Percentiles rank a stretch among this genome's conserved stretches.
phyloP scores from a whole-genome alignment of 2,113 vertebrate genomes.

The Channa maculata region DNA sequence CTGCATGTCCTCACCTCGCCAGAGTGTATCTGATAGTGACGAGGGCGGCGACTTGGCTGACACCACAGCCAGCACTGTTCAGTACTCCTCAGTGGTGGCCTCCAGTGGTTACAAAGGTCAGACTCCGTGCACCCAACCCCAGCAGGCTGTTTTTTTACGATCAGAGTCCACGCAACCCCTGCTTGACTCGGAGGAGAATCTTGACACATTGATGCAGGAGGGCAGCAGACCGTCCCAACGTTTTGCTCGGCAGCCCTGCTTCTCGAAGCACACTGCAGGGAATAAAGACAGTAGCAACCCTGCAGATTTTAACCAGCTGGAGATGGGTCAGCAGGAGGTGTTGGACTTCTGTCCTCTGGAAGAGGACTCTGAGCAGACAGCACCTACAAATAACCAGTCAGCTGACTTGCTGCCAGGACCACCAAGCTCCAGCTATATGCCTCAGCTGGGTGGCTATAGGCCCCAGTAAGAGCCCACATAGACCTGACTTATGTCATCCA shows the following conservation, averaged over 20 bases:
- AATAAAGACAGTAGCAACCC: constrained; percentile 61
- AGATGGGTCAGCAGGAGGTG: constrained; percentile 72
- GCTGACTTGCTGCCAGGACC: constrained; percentile 54
- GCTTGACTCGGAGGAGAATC: constrained; percentile 91
- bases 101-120: constrained; percentile 92
- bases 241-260: constrained; percentile 74
- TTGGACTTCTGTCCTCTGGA: constrained; percentile 77
- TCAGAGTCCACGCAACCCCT: constrained; percentile 97
- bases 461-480: constrained; percentile 84
- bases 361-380: constrained; percentile 73
- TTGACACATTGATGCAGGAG: constrained; percentile 67
- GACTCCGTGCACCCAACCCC: constrained; percentile 74
- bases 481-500: not conserved
- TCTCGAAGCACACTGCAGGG: constrained; percentile 70
- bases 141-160: constrained; percentile 87
- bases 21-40: constrained; percentile 94
- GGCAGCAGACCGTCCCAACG: constrained; percentile 77
- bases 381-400: constrained; percentile 55
- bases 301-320: constrained; percentile 68
- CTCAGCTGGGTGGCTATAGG: constrained; percentile 91
- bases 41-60: constrained; percentile 90
- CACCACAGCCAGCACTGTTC: constrained; percentile 92
- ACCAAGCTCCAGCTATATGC: constrained; percentile 85
- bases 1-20: constrained; percentile 95
- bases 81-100: constrained; percentile 95